Conservation (phyloP, 2,113 vertebrate species). For the Microtus pennsylvanicus region DNA sequence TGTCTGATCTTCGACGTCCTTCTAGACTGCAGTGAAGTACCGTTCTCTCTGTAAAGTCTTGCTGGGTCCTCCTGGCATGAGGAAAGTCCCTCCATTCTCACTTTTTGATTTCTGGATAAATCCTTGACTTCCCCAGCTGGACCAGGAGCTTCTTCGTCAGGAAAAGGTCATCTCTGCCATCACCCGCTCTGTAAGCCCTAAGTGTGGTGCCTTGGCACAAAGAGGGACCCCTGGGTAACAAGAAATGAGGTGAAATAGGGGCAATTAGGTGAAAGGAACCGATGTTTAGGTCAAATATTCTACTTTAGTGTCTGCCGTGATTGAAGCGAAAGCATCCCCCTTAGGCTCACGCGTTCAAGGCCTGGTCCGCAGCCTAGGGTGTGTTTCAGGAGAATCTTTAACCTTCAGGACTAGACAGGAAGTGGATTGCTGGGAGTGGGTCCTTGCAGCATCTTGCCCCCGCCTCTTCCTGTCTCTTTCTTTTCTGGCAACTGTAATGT, state of each 20-base stretch:
- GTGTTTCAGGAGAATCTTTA: neutral
- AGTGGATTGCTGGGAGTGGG: neutral
- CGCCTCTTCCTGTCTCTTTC: neutral
- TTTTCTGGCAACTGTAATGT: neutral
- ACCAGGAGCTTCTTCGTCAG: neutral
- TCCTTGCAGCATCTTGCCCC: neutral
- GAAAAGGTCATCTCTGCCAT: neutral
- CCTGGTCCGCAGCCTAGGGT: too few species aligned
- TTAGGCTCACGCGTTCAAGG: neutral
- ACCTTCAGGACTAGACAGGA: neutral
- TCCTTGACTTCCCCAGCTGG: neutral
- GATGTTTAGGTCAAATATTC: neutral
- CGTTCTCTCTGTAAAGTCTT: neutral
- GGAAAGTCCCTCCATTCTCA: neutral
- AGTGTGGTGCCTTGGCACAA: neutral
- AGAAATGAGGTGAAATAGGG: neutral
- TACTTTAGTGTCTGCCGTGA: neutral
- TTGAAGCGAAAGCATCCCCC: neutral
- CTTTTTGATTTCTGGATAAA: neutral
- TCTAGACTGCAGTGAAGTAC: neutral
- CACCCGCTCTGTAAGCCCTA: neutral
- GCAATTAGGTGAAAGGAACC: neutral
- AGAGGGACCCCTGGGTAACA: neutral
- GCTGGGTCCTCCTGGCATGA: neutral
- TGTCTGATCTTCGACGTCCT: neutral